phyloP scores from a whole-genome alignment of 1,140 invertebrate species.

The Episyrphus balteatus region DNA sequence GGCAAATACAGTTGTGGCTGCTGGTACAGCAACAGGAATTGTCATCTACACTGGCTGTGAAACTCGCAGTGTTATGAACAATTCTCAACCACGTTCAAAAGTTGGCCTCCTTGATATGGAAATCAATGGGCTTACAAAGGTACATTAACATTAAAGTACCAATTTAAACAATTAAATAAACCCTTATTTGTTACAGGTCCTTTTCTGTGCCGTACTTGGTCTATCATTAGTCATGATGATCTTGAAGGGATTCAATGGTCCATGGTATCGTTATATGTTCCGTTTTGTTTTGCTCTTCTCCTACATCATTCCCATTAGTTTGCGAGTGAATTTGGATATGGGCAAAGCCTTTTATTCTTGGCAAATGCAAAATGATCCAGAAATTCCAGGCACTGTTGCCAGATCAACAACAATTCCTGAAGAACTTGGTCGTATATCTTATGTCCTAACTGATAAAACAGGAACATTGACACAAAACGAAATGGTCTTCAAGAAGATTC shows the following conservation, averaged over 20 bases:
- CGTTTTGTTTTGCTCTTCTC: slow-evolving; percentile 95
- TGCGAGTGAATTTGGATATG: slow-evolving; percentile 97
- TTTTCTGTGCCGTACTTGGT: slow-evolving; percentile 86
- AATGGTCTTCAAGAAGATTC: slow-evolving; percentile 94
- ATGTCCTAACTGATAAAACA: slow-evolving; percentile 94
- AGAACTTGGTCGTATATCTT: slow-evolving; percentile 92
- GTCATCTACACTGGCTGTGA: slow-evolving; percentile 95
- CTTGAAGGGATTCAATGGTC: slow-evolving; percentile 87
- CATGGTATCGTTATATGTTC: slow-evolving; percentile 96
- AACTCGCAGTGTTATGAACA: slow-evolving; percentile 97
- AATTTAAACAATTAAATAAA: too few species aligned
- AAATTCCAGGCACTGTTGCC: slow-evolving; percentile 91
- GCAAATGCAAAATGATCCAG: slow-evolving; percentile 87
- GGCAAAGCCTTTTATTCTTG: slow-evolving; percentile 95
- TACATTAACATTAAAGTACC: slow-evolving; percentile 23
- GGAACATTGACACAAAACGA: slow-evolving; percentile 98
- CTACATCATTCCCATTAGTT: slow-evolving; percentile 97
- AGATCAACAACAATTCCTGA: slow-evolving; percentile 98
- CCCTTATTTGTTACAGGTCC: slow-evolving; percentile 43
- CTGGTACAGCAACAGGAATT: slow-evolving; percentile 87
- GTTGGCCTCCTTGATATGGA: slow-evolving; percentile 91
- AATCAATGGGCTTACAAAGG: slow-evolving; percentile 91
- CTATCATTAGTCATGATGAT: slow-evolving; percentile 91
- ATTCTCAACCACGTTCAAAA: slow-evolving; percentile 87
- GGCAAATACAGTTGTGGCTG: slow-evolving; percentile 96